These are phyloP conservation scores for Pinna nobilis DNA, from an alignment of 1,140 invertebrate genomes.

Conservation along the genomic window DNA sequence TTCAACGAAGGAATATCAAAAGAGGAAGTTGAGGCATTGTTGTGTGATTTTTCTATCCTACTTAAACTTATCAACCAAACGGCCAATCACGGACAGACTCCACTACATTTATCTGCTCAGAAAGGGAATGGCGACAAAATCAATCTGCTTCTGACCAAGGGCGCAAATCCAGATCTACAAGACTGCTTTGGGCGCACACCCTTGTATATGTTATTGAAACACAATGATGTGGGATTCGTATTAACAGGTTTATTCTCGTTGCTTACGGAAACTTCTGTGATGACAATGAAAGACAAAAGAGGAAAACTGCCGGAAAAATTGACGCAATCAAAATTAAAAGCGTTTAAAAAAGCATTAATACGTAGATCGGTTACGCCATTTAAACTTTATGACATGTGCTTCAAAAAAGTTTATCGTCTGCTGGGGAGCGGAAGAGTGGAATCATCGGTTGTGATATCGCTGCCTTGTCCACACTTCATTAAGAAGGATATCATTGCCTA, in stretches of 20 bases:
- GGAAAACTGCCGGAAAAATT: slow-evolving; percentile 10
- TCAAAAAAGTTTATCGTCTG: no score
- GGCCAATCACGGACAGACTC: not conserved
- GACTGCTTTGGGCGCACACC: not conserved
- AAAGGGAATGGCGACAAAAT: slow-evolving; percentile 9
- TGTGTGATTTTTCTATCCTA: not conserved
- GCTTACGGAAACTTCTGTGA: not conserved
- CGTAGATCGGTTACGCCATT: no score
- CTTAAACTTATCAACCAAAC: not conserved
- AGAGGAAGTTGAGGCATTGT: not conserved
- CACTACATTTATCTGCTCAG: not conserved
- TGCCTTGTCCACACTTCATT: no score
- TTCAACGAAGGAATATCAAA: not conserved
- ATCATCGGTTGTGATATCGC: no score
- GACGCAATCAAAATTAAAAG: no score
- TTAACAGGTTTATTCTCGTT: slow-evolving; percentile 1
- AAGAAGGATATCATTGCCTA: no score
- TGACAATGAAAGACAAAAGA: not conserved
- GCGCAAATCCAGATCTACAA: not conserved
- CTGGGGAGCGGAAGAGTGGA: no score
- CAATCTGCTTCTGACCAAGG: not conserved
- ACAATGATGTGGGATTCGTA: not conserved
- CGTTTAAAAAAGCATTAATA: no score
- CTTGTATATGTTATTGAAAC: slow-evolving; percentile 5
- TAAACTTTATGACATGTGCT: no score